These are phyloP conservation scores for human (Homo sapiens) DNA, from an alignment of 2,113 vertebrate genomes.

Conservation along the genomic window GRCh38 chr7:93368501-93369000, in stretches of 20 bases:
- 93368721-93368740: neutral
- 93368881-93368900: neutral
- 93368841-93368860: neutral
- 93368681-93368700: neutral
- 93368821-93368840: neutral
- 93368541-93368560: neutral
- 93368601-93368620: neutral
- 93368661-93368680: neutral
- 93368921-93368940: neutral
- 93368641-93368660: neutral
- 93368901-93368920: neutral
- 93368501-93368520: neutral
- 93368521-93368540: neutral
- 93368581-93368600: neutral
- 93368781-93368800: neutral
- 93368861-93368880: neutral
- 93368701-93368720: neutral
- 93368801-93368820: neutral
- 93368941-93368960: neutral
- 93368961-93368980: neutral
- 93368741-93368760: too few relatives aligned
- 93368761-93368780: neutral
- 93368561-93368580: neutral
- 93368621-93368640: neutral
- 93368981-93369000: neutral